Evolutionary conservation across 2,888 invertebrate genomes (phyloP), one percentile per base, ranked within the genome.

Genomic region (Palloptera scutellata): DNA sequence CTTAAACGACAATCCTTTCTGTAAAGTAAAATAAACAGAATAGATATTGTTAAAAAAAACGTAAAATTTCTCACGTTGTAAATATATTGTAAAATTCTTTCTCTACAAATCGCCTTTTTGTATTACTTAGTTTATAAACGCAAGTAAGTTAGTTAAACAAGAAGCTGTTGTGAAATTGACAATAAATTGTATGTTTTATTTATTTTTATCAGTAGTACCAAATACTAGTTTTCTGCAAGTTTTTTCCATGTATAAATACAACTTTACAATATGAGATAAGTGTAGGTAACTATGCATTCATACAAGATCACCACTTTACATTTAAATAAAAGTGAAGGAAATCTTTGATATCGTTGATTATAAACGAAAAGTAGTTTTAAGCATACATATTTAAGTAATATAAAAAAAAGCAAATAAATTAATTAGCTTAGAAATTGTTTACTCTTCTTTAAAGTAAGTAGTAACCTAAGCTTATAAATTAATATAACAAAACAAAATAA

Each of bases 101-200:
- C 30, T 2, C 6, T 30, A 30, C 30, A 30, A n/a, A 4, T 30
- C 30, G 30, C 30, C 30, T 30, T 30, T 30, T 4, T 30, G 6
- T 30, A 30, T n/a, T n/a, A n/a, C n/a, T n/a, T n/a, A 30, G 30
- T 30, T 30, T 30, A 30, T 4, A 30, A 4, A 30, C 6, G 2
- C 30, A 30, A 30, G 30, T 30, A 30, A 30, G 30, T 30, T 30
- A 4, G 30, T 30, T 6, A 9, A 41, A 48, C 48, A 45, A 30
- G 43, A 68, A 69, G 69, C 79, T 78, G 78, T 79, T 80, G 79
- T 78, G 79, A 75, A 77, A 69, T 78, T 77, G 78, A 79, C 78
- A 78, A 78, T 78, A 78, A 73, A 51, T 42, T 64, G n/a, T 15
- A n/a, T 64, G 19, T 45, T 10, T 45, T 57, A 12, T 54, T 15